Conservation (phyloP, 2,113 vertebrate genomes). For the Hypocryptadius cinnamomeus region DNA sequence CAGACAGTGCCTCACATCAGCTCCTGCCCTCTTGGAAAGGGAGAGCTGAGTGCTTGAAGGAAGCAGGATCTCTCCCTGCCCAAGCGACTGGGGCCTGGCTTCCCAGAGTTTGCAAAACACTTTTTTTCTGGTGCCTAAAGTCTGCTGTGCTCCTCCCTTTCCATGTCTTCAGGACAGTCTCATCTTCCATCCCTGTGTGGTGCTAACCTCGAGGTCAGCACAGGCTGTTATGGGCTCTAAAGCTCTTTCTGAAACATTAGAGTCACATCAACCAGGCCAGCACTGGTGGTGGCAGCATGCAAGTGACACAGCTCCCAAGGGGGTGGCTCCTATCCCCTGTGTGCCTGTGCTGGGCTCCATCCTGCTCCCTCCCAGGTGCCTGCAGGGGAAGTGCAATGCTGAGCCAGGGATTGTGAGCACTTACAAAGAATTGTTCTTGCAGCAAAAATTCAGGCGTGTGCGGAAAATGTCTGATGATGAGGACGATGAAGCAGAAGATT, state of each 20-base stretch:
- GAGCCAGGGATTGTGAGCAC: neutral
- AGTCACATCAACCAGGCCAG: neutral
- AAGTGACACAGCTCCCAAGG: neutral
- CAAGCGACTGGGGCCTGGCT: neutral
- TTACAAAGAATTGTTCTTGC: slow-evolving; percentile 8
- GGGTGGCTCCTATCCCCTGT: neutral
- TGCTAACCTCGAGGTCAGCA: neutral
- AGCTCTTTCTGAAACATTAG: neutral
- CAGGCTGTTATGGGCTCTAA: neutral
- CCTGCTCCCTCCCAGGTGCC: neutral
- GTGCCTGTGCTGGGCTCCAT: neutral
- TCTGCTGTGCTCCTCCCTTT: neutral
- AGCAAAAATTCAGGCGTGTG: slow-evolving; percentile 94
- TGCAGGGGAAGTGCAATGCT: neutral
- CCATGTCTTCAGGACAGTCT: neutral
- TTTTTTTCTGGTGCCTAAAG: neutral
- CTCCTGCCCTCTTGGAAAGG: neutral
- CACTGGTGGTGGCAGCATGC: neutral
- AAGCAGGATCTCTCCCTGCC: neutral
- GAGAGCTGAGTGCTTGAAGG: neutral
- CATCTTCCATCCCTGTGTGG: neutral
- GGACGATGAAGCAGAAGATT: slow-evolving; percentile 87
- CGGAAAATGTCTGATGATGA: slow-evolving; percentile 94
- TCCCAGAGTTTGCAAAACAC: neutral
- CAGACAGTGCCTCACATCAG: neutral